Conservation (phyloP, 2,888 invertebrate genomes). For the Meteorus cinctellus region DNA sequence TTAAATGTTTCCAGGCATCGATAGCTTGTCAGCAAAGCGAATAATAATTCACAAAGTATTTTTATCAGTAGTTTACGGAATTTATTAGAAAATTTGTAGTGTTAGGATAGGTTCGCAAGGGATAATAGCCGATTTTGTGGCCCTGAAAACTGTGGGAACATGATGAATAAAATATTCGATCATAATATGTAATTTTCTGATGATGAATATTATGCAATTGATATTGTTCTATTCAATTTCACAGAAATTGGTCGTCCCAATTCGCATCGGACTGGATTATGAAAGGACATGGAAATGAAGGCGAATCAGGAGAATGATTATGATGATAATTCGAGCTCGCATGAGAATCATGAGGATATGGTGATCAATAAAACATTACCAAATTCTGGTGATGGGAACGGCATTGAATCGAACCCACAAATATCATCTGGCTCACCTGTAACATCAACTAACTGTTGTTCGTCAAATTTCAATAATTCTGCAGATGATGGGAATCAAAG, state of each 20-base stretch:
- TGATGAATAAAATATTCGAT: neutral
- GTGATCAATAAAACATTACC: constrained; percentile 32
- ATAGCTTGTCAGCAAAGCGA: too few species aligned
- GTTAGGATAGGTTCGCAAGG: too few species aligned
- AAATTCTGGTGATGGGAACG: constrained; percentile 28
- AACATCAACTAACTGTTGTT: constrained; percentile 19
- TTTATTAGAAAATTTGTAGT: too few species aligned
- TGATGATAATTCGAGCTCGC: constrained; percentile 22
- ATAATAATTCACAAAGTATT: too few species aligned
- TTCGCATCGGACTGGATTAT: neutral
- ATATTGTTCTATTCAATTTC: neutral
- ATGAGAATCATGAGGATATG: constrained; percentile 36
- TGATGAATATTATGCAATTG: neutral
- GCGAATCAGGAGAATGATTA: constrained; percentile 35
- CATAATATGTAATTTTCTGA: neutral
- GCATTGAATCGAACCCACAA: constrained; percentile 10
- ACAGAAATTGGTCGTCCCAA: constrained; percentile 2
- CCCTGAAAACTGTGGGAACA: neutral
- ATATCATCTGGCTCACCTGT: constrained; percentile 19
- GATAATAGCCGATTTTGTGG: too few species aligned
- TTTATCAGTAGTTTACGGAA: too few species aligned
- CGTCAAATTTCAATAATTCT: constrained; percentile 20
- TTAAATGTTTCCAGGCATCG: too few species aligned
- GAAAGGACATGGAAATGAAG: constrained; percentile 41
- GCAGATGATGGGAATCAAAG: neutral